Conservation (phyloP, 2,113 vertebrate genomes). For the Hydrochoerus hydrochaeris region DNA sequence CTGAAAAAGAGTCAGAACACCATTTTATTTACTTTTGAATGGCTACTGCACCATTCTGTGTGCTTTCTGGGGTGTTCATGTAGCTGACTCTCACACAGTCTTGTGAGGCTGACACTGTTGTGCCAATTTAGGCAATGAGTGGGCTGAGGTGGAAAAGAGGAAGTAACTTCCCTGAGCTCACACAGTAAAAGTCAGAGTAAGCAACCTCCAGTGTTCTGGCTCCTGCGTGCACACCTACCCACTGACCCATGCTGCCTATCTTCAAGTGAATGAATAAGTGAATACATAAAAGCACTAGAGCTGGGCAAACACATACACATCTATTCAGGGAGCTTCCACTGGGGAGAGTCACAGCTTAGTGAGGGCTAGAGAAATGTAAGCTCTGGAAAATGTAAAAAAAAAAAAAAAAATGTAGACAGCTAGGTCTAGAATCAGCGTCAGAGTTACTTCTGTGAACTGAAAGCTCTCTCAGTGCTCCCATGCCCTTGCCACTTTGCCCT, state of each 20-base stretch:
- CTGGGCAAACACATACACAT: background rate
- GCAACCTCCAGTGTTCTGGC: background rate
- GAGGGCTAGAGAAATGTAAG: background rate
- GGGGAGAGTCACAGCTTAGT: background rate
- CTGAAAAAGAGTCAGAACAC: background rate
- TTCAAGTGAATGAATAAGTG: background rate
- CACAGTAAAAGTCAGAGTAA: background rate
- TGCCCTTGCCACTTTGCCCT: background rate
- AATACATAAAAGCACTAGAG: background rate
- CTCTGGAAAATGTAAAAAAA: background rate
- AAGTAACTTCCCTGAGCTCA: background rate
- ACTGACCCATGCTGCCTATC: background rate
- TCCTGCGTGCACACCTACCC: background rate
- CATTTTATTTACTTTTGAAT: background rate
- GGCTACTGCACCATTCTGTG: background rate
- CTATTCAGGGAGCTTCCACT: background rate
- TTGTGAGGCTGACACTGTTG: background rate
- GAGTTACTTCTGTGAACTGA: background rate
- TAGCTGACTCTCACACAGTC: no score
- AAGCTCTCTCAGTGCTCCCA: background rate
- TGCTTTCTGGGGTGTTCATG: background rate
- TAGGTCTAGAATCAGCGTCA: no score
- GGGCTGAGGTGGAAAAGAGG: background rate
- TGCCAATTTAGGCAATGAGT: background rate
- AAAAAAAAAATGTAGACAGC: background rate